phyloP scores from a whole-genome alignment of 2,113 vertebrate species.

The Seriola rivoliana region DNA sequence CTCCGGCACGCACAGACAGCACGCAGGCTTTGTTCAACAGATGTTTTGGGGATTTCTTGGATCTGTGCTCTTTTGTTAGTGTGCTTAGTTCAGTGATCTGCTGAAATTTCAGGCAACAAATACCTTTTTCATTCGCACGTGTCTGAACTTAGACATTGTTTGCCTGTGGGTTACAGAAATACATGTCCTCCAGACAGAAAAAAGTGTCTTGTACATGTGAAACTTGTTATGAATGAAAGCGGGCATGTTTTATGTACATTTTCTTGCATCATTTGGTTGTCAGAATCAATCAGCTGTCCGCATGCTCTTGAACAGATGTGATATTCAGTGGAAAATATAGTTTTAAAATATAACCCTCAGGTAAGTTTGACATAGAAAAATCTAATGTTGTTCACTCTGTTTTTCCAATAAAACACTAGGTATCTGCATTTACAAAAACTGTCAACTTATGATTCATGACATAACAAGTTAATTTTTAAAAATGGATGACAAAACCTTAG shows the following conservation, averaged over 20 bases:
- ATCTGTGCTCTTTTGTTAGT: constrained; percentile 28
- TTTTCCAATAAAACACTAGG: background rate
- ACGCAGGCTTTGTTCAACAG: constrained; percentile 39
- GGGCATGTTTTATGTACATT: background rate
- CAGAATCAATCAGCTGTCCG: background rate
- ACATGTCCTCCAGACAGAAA: constrained; percentile 12
- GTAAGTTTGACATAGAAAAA: background rate
- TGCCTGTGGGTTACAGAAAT: constrained; percentile 30
- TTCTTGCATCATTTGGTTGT: constrained; percentile 1
- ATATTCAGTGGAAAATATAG: no score
- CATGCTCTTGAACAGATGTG: background rate
- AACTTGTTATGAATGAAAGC: background rate
- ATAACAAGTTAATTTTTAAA: background rate
- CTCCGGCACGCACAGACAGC: constrained; percentile 39
- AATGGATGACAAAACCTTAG: background rate
- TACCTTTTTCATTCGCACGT: constrained; percentile 32
- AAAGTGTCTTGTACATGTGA: background rate
- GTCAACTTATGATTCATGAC: background rate
- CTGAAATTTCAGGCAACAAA: constrained; percentile 37
- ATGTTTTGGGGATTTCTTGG: constrained; percentile 48
- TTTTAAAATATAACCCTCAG: background rate
- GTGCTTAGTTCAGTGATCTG: constrained; percentile 17
- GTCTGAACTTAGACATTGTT: constrained; percentile 42
- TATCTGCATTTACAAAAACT: background rate
- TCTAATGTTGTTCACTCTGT: background rate